Base-by-base conservation (phyloP, 2,888 invertebrate species). In the Stenodera caucasica region DNA sequence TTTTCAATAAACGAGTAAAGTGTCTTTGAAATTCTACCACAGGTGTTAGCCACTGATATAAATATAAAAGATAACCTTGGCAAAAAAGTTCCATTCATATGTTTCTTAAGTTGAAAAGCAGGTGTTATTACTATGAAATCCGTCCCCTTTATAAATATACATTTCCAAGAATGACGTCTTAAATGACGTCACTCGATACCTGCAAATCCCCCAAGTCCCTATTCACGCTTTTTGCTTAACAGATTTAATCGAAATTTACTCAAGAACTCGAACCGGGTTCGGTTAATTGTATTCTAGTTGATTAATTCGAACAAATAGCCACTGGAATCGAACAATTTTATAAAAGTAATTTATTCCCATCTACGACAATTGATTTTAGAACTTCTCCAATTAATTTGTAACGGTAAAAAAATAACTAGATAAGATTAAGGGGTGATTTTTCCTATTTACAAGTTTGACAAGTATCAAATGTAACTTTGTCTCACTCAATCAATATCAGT, bases 271-370 rank as follows among this genome's bases (percentile, higher is more conserved):
- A 23, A 45, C 15, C 3, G 29, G 29, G 51, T 18, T 71, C 61
- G 53, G 53, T 71, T 26, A 72, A 72, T 73, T 71, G 71, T 72
- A 70, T 72, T 67, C 68, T 61, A 66, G 21, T 70, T 72, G 75
- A 75, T 75, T 75, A 75, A 74, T 74, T 67, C 70, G 60, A 66
- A 64, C 67, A 70, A 73, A 72, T 73, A 61, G 73, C 71, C 71
- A 66, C 65, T 67, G 45, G 66, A 57, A 67, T 62, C 65, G 59
- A 71, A 73, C 74, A 73, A 71, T 73, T 68, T 67, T 72, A 68
- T 69, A n/a, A 69, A 73, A 74, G 72, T 74, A 74, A 75, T 75
- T 75, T 74, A 72, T 74, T 68, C 67, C 69, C 18, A 18, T 40
- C 40, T 8, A 6, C 18, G 15, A 40, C 23, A 75, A 74, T 75